Evolutionary conservation across 1,140 invertebrate genomes (phyloP).

Genomic region (Varroa destructor): DNA sequence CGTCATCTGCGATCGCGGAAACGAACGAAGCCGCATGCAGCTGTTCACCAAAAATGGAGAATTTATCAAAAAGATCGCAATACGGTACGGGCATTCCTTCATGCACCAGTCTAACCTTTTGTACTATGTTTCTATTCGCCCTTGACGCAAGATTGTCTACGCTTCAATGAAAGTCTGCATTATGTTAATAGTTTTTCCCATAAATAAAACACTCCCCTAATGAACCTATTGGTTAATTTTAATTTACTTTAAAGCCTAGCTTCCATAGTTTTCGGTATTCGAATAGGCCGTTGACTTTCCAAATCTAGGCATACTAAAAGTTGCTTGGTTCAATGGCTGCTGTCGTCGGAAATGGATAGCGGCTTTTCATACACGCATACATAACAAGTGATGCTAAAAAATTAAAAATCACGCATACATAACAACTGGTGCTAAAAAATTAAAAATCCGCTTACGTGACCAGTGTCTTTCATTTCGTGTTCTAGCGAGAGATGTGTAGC

Average conservation of each 20-base stretch:
- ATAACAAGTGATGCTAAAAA: no score
- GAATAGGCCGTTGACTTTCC: background rate
- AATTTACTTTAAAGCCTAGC: background rate
- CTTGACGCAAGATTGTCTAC: background rate
- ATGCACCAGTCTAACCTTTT: constrained; percentile 22
- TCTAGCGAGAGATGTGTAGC: no score
- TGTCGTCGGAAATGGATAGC: no score
- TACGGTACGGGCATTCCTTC: constrained; percentile 40
- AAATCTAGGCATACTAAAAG: constrained; percentile 14
- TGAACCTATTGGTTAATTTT: no score
- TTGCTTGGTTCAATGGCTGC: background rate
- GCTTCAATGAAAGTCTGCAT: no score
- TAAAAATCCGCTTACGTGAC: no score
- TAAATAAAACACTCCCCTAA: no score
- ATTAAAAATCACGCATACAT: no score
- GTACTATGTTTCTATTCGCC: constrained; percentile 27
- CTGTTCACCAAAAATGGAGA: constrained; percentile 55
- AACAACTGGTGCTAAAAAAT: no score
- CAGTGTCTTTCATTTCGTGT: no score
- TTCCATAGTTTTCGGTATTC: background rate
- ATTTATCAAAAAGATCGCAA: constrained; percentile 77
- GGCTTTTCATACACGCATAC: no score
- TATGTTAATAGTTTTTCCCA: no score
- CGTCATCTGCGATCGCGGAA: constrained; percentile 89
- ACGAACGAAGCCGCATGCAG: constrained; percentile 88